These are phyloP conservation scores for Sphyrna mokarran DNA, from an alignment of 2,113 vertebrate genomes.

Conservation along the genomic window DNA sequence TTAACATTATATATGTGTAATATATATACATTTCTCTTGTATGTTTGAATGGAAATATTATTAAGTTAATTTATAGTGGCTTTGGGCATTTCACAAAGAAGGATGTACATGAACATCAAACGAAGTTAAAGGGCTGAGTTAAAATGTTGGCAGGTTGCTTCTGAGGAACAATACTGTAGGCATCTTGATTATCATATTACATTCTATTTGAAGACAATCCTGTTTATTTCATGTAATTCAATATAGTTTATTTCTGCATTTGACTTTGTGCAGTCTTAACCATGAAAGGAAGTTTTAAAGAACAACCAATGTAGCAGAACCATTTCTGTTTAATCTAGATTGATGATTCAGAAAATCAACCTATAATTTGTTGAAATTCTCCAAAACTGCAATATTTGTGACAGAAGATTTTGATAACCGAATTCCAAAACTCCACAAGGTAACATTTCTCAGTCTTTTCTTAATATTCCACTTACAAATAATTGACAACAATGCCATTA, in stretches of 20 bases:
- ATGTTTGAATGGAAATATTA: not conserved
- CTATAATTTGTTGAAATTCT: not conserved
- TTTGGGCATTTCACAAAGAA: not conserved
- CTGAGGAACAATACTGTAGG: not conserved
- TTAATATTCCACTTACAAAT: not conserved
- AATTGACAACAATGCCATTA: not conserved
- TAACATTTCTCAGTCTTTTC: not conserved
- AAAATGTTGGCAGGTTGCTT: not conserved
- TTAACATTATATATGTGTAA: not conserved
- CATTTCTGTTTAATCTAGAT: not conserved
- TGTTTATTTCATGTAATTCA: not conserved
- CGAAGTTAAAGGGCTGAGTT: not conserved
- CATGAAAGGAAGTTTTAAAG: not conserved
- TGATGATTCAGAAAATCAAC: not conserved
- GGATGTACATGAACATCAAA: not conserved
- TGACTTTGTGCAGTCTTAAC: not conserved
- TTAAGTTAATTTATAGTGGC: not conserved
- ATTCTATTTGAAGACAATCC: not conserved
- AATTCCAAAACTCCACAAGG: not conserved
- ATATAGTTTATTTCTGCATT: not conserved
- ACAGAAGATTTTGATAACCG: not conserved
- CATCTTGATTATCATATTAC: not conserved
- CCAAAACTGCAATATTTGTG: not conserved
- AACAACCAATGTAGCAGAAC: not conserved
- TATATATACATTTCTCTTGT: not conserved